phyloP scores from a whole-genome alignment of 2,888 invertebrate species.

The Trilocha varians region DNA sequence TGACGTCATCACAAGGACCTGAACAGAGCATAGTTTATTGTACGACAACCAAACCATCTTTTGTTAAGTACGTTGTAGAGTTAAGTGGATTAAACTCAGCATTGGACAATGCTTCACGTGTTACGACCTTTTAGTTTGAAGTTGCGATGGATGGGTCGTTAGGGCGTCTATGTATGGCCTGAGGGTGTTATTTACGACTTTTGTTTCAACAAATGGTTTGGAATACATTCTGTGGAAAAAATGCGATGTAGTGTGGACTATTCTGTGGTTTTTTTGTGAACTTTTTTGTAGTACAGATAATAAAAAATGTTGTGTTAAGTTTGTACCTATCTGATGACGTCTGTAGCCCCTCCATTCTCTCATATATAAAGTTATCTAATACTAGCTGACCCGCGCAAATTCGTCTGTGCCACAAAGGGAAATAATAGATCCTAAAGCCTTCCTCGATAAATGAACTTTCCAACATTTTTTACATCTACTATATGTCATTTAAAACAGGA shows the following conservation, averaged over 20 bases:
- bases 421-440: no score
- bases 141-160: slow-evolving; percentile 36
- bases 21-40: neutral
- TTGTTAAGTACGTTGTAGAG: slow-evolving; percentile 28
- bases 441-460: no score
- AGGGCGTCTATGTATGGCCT: slow-evolving; percentile 32
- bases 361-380: no score
- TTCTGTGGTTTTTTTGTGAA: neutral
- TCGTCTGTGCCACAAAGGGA: no score
- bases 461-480: no score
- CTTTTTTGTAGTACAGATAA: no score
- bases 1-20: neutral
- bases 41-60: slow-evolving; percentile 8
- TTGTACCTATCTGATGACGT: no score
- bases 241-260: neutral
- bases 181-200: slow-evolving; percentile 36
- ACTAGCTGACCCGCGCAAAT: no score
- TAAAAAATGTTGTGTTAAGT: no score
- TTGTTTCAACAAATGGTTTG: slow-evolving; percentile 23
- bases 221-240: slow-evolving; percentile 7
- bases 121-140: slow-evolving; percentile 34
- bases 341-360: no score
- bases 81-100: slow-evolving; percentile 48
- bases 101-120: slow-evolving; percentile 47
- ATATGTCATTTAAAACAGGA: no score